A percentile compares a stretch with the other conserved stretches of the same genome.
phyloP scores from a whole-genome alignment of 2,888 invertebrate species.

The Lepidochitona cinerea region DNA sequence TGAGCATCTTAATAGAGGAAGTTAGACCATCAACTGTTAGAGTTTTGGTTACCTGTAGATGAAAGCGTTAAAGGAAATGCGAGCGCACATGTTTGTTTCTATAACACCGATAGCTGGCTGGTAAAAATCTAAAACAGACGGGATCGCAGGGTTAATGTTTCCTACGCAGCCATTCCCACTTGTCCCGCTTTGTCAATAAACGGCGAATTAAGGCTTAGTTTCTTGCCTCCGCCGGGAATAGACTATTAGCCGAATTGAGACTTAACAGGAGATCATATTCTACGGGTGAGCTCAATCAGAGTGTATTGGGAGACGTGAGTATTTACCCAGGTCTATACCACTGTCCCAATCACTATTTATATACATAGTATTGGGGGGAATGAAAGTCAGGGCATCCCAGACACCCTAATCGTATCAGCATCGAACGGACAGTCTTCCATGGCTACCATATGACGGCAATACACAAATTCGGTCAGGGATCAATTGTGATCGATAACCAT shows the following conservation, averaged over 20 bases:
- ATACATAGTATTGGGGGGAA: too few relatives aligned
- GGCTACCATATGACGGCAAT: too few relatives aligned
- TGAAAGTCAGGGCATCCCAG: too few relatives aligned
- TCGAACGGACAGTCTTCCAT: too few relatives aligned
- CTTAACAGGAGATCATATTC: background rate
- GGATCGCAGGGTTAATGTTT: background rate
- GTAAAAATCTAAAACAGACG: background rate
- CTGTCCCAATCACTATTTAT: too few relatives aligned
- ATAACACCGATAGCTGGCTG: background rate
- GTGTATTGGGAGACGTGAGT: background rate
- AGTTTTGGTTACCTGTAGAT: too few relatives aligned
- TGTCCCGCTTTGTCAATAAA: background rate
- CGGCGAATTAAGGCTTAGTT: background rate
- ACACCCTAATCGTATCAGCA: too few relatives aligned
- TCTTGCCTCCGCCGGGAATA: background rate
- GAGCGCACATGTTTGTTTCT: background rate
- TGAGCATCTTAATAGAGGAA: too few relatives aligned
- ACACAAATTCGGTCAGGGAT: too few relatives aligned
- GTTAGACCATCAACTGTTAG: too few relatives aligned
- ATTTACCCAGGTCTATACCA: background rate
- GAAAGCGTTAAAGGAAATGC: background rate
- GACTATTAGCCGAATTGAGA: background rate
- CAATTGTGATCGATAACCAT: too few relatives aligned
- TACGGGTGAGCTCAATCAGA: background rate
- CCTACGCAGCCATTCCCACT: background rate